phyloP scores from a whole-genome alignment of 2,113 vertebrate species.

The human (Homo sapiens) region DNA sequence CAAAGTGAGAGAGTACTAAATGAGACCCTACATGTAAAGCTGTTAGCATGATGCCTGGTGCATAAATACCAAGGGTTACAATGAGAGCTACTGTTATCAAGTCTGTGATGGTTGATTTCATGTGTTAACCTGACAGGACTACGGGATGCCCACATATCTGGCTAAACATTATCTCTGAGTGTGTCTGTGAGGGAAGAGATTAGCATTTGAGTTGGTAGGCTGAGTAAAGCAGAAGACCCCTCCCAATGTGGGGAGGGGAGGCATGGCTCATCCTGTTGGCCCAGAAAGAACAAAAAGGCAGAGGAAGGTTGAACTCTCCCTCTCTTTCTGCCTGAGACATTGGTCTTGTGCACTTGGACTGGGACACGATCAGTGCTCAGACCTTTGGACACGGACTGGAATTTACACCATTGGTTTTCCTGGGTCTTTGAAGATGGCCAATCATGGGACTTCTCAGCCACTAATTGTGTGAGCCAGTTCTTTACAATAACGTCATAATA shows the following conservation, averaged over 20 bases:
- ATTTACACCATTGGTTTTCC: neutral
- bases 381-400: neutral
- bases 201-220: neutral
- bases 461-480: neutral
- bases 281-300: neutral
- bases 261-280: too few species aligned
- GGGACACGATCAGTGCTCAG: neutral
- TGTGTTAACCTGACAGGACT: neutral
- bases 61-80: neutral
- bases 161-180: neutral
- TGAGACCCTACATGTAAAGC: neutral
- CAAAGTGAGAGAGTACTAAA: neutral
- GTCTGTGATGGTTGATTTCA: neutral
- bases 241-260: neutral
- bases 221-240: neutral
- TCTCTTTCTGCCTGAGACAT: neutral
- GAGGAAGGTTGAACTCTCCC: neutral
- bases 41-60: neutral
- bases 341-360: neutral
- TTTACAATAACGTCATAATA: neutral
- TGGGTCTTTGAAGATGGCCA: neutral
- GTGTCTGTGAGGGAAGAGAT: neutral
- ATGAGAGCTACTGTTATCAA: neutral
- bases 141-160: neutral
- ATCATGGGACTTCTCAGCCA: neutral